Conservation (phyloP, 2,113 vertebrate genomes). For the Galeopterus variegatus region DNA sequence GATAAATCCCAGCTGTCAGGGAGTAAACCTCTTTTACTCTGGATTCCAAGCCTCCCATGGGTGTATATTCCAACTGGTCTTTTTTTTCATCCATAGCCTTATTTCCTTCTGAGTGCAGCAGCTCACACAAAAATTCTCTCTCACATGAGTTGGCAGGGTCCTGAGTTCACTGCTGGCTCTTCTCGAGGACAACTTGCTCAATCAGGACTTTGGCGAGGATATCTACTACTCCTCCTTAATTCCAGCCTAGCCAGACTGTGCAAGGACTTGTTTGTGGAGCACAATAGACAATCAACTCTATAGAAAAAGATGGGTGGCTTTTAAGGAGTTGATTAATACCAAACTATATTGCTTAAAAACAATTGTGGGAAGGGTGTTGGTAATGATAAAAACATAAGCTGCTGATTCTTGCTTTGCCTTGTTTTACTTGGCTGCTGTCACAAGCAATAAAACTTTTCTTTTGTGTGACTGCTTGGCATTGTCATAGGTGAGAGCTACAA, state of each 20-base stretch:
- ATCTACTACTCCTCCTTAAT: background rate
- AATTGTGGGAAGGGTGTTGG: conserved; percentile 79
- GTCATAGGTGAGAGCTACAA: conserved; percentile 58
- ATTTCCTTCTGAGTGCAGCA: background rate
- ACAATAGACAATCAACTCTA: conserved; percentile 60
- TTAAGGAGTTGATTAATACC: conserved; percentile 69
- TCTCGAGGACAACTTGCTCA: background rate
- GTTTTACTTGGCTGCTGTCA: conserved; percentile 73
- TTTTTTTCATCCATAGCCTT: background rate
- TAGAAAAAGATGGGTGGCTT: conserved; percentile 55
- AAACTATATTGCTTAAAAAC: conserved; percentile 67
- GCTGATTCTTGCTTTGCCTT: background rate
- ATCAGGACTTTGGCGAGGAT: background rate
- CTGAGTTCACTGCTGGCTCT: conserved; percentile 5
- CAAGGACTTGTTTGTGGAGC: background rate
- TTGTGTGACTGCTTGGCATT: conserved; percentile 51
- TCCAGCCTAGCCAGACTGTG: background rate
- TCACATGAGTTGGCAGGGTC: background rate
- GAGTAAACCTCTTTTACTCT: background rate
- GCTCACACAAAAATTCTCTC: conserved; percentile 57
- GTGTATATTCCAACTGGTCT: background rate
- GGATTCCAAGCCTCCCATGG: background rate
- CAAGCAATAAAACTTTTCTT: conserved; percentile 52
- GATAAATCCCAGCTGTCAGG: conserved; percentile 37
- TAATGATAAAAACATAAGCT: conserved; percentile 12